Evolutionary conservation across 1,140 invertebrate genomes (phyloP).

Genomic region (Steinernema feltiae): DNA sequence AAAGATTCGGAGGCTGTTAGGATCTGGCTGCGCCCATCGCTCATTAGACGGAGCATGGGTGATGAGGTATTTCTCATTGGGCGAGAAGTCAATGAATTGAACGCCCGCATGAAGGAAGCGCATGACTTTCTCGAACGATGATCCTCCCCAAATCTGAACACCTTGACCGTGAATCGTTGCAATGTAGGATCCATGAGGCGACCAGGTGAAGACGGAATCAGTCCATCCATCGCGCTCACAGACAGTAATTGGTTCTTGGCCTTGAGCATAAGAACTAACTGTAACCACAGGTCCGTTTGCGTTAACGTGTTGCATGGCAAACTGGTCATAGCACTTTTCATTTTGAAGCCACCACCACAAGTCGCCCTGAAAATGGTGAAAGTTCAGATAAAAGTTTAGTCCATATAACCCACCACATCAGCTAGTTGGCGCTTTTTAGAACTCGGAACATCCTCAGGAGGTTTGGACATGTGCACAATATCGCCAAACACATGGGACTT

Average conservation of each 20-base stretch:
- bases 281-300: slow-evolving; percentile 57
- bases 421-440: slow-evolving; percentile 78
- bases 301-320: slow-evolving; percentile 67
- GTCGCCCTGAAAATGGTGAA: slow-evolving; percentile 75
- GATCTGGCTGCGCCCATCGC: slow-evolving; percentile 26
- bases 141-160: slow-evolving; percentile 91
- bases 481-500: slow-evolving; percentile 90
- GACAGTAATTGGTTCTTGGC: slow-evolving; percentile 37
- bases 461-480: slow-evolving; percentile 84
- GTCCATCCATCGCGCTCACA: slow-evolving; percentile 69
- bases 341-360: slow-evolving; percentile 83
- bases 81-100: slow-evolving; percentile 93
- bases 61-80: slow-evolving; percentile 74
- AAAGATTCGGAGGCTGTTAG: slow-evolving; percentile 52
- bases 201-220: slow-evolving; percentile 91
- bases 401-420: slow-evolving; percentile 61
- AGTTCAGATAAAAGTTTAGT: background rate
- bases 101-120: slow-evolving; percentile 83
- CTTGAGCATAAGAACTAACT: slow-evolving; percentile 39
- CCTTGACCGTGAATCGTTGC: slow-evolving; percentile 90
- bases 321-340: slow-evolving; percentile 82
- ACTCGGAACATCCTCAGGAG: slow-evolving; percentile 78
- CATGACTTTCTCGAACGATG: slow-evolving; percentile 81
- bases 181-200: slow-evolving; percentile 87
- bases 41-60: slow-evolving; percentile 44